Base-by-base conservation (phyloP, 2,113 vertebrate species). In the Cheirogaleus medius region DNA sequence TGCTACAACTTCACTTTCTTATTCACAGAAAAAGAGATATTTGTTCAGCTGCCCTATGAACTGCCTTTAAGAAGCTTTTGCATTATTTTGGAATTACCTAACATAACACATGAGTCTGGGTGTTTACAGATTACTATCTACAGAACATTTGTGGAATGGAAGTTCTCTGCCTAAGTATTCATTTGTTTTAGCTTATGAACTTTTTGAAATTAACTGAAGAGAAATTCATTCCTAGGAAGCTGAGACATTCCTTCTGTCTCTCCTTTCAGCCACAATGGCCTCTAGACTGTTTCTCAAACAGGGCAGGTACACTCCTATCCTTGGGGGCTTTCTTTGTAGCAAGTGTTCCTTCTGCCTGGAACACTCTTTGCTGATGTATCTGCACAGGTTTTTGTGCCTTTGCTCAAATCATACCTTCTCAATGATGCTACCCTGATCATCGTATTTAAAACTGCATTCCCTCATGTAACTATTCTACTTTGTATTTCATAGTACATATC, bases 181-280 rank as follows among this genome's bases (percentile, higher is more conserved):
- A 37, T 52, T 86, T 74, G 56, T 69, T 96, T 94, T 95, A 71
- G 49, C 52, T 49, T 71, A 58, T 34, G 64, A 95, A 80, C 42
- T 42, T 81, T 56, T 18, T 68, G 7, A 93, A 91, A 77, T 1
- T 66, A 34, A 89, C 39, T 49, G 13, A 69, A 27, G 21, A 77
- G 15, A 78, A 73, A 91, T 5, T 54, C 15, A 14, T 69, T 76
- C 89, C 25, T 74, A 80, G 64, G 92, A 73, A 81, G 47, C 47
- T 6, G n/a, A 95, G 66, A 34, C 13, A 42, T 44, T 58, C 85
- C 13, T n/a, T 37, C 86, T 6, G 9, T n/a, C 8, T 44, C 25
- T 37, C 52, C 25, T 18, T n/a, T 54, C 6, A 39, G 27, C 23
- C 56, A 68, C 21, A 34, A 2, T 37, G 56, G 23, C 60, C 73